phyloP scores from a whole-genome alignment of 2,113 vertebrate species.

The Semnornis frantzii region DNA sequence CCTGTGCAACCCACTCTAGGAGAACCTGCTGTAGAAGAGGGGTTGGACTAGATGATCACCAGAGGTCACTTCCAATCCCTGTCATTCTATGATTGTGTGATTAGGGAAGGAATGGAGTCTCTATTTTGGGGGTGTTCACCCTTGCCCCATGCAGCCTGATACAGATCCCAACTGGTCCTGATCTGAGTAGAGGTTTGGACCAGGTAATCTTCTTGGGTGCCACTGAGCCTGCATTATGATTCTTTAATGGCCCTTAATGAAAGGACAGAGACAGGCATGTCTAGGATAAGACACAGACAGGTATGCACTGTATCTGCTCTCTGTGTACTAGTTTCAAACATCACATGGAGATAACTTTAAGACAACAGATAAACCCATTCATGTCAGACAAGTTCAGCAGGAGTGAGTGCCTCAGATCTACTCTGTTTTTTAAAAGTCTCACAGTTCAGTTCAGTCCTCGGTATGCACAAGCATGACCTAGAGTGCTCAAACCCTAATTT shows the following conservation, averaged over 20 bases:
- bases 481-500: background rate
- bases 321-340: background rate
- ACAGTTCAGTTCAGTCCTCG: background rate
- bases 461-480: background rate
- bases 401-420: background rate
- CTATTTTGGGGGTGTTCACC: background rate
- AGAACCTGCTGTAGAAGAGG: no score
- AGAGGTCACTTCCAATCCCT: no score
- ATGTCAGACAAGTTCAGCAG: background rate
- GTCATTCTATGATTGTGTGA: no score
- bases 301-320: background rate
- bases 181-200: background rate
- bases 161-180: background rate
- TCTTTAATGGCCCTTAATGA: background rate
- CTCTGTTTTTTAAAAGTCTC: background rate
- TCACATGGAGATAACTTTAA: background rate
- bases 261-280: background rate
- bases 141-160: background rate
- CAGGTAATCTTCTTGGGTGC: background rate
- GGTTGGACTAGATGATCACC: no score
- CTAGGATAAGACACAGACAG: background rate
- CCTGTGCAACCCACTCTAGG: no score
- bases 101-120: background rate
- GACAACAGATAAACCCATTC: background rate
- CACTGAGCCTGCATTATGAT: background rate